These are phyloP conservation scores for Elephas maximus DNA, from an alignment of 2,113 vertebrate genomes.

Conservation along the genomic window DNA sequence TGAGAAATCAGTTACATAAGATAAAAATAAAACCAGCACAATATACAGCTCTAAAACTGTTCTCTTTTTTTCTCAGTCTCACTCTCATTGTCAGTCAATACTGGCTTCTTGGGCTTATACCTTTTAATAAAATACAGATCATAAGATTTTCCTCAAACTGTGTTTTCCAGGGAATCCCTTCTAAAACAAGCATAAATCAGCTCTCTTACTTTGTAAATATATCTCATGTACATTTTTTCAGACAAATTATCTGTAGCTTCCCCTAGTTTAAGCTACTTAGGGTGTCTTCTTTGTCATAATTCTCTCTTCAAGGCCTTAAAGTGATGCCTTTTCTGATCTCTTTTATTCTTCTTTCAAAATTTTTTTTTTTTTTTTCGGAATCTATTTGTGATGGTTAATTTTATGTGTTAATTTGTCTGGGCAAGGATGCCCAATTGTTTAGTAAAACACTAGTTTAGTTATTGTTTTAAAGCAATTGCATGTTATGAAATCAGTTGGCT, in stretches of 20 bases:
- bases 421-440: too few species aligned
- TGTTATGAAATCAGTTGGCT: too few species aligned
- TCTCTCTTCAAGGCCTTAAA: not conserved
- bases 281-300: not conserved
- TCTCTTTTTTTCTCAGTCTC: constrained; percentile 1
- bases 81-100: constrained; percentile 42
- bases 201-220: not conserved
- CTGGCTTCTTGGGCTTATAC: not conserved
- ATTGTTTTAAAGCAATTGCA: too few species aligned
- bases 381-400: not conserved
- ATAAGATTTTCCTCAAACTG: not conserved
- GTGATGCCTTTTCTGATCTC: not conserved
- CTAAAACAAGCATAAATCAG: not conserved
- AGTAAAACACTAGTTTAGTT: too few species aligned
- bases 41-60: not conserved
- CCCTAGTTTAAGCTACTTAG: not conserved
- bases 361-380: not conserved
- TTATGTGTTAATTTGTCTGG: too few species aligned
- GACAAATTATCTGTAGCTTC: not conserved
- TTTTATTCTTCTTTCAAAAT: not conserved
- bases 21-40: constrained; percentile 24
- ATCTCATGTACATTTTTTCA: not conserved
- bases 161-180: not conserved
- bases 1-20: constrained; percentile 35
- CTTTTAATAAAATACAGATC: not conserved